These are phyloP conservation scores for Chloromyia formosa DNA, from an alignment of 2,888 invertebrate genomes.

Conservation along the genomic window DNA sequence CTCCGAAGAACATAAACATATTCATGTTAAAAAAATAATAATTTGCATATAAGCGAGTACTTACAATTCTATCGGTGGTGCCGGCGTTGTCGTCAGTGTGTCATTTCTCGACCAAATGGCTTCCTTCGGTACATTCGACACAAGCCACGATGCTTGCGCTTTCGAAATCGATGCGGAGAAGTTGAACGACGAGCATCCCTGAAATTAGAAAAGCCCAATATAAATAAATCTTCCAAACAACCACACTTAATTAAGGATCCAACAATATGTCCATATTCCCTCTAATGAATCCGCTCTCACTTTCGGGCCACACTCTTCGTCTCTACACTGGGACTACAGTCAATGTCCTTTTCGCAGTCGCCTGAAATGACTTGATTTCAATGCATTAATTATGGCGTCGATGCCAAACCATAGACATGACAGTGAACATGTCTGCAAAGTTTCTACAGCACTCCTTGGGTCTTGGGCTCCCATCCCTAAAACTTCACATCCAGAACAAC, in stretches of 20 bases:
- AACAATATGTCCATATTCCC: slow-evolving; percentile 10
- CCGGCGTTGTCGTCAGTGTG: slow-evolving; percentile 15
- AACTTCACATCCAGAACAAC: no score
- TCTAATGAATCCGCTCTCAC: slow-evolving; percentile 17
- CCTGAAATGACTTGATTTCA: slow-evolving; percentile 18
- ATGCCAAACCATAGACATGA: slow-evolving; percentile 16
- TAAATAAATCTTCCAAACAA: not conserved
- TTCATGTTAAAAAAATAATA: no score
- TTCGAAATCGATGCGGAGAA: slow-evolving; percentile 70
- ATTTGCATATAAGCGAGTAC: no score
- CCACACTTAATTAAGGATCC: not conserved
- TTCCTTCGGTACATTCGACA: slow-evolving; percentile 47
- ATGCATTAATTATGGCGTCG: slow-evolving; percentile 29
- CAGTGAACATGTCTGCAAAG: slow-evolving; percentile 31
- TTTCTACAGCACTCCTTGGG: not conserved
- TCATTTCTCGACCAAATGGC: slow-evolving; percentile 48
- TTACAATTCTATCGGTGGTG: slow-evolving; percentile 53
- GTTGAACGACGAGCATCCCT: slow-evolving; percentile 71
- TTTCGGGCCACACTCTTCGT: not conserved
- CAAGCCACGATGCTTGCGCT: slow-evolving; percentile 64
- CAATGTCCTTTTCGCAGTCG: slow-evolving; percentile 20
- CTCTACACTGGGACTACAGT: not conserved
- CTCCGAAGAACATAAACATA: no score
- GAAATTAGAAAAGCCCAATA: slow-evolving; percentile 6
- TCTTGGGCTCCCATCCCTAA: no score